Evolutionary conservation across 2,113 vertebrate genomes (phyloP).

Genomic region (Gobiocypris rarus): DNA sequence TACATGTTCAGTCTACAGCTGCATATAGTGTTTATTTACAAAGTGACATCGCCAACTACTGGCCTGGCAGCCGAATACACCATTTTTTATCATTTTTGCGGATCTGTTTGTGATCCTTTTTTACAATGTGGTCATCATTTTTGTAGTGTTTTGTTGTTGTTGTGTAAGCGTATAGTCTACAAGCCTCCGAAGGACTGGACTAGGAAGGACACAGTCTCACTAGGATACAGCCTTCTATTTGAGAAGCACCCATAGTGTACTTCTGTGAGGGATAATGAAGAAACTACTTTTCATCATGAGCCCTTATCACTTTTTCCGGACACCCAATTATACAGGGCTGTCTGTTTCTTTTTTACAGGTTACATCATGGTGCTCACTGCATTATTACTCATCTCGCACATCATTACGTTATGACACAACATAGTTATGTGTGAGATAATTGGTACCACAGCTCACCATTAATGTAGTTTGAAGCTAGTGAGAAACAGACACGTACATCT

Average conservation of each 20-base stretch:
- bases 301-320: not conserved
- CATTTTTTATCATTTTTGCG: no score
- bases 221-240: no score
- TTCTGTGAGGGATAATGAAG: not conserved
- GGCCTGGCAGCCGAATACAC: no score
- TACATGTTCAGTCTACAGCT: no score
- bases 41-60: no score
- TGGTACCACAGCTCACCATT: not conserved
- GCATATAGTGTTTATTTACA: no score
- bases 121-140: no score
- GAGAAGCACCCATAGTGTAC: not conserved
- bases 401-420: constrained; percentile 15
- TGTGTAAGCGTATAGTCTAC: no score
- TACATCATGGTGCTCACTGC: not conserved
- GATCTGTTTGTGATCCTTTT: no score
- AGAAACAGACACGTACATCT: not conserved
- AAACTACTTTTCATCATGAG: constrained; percentile 2
- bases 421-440: constrained; percentile 5
- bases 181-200: no score
- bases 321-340: constrained; percentile 10
- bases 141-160: no score
- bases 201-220: no score
- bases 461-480: not conserved
- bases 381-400: constrained; percentile 2
- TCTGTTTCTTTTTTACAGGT: not conserved